Base-by-base conservation (phyloP, 2,113 vertebrate species). In the Coregonus clupeaformis region DNA sequence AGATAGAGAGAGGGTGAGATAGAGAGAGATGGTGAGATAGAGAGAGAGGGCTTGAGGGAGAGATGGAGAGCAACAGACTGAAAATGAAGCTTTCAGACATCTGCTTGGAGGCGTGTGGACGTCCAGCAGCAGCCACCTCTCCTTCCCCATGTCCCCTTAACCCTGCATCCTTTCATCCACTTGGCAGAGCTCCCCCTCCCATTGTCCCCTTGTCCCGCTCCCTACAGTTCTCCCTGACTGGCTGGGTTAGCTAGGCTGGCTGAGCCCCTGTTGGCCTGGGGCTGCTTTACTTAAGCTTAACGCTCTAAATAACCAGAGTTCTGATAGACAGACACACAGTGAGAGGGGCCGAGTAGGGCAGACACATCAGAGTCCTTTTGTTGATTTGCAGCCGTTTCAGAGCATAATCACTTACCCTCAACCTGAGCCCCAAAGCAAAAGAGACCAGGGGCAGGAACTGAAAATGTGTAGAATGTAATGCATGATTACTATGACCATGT, bases 251-350 rank as follows among this genome's bases (percentile, higher is more conserved):
- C 30, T n/a, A n/a, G 67, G 57, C 57, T 60, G 57, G 18, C 13
- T 18, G 14, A n/a, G 6, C n/a, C n/a, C 68, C 72, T 80, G 81
- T 78, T 81, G 77, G 85, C 89, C 88, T 66, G 47, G 49, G 89
- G 90, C 85, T 79, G 82, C 86, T 88, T 90, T 82, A 75, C 87
- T 87, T 91, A 86, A 89, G 74, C 87, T 87, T 91, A 86, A 89
- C 75, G 91, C 91, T 92, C 91, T 82, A 91, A 82, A 91, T 84
- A 90, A 87, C 73, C 25, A 57, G 25, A 45, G 18, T 24, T 52
- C 25, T 52, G 30, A 57, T 68, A 73, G 36, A 64, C 64, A 42
- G 59, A 72, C 67, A 24, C 69, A 68, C 77, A 81, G 76, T 82
- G 75, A 42, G 36, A 42, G 36, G 36, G 36, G 36, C 36, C 36